These are phyloP conservation scores for Sternarchorhynchus goeldii DNA, from an alignment of 2,797 vertebrate species.

Conservation along the genomic window DNA sequence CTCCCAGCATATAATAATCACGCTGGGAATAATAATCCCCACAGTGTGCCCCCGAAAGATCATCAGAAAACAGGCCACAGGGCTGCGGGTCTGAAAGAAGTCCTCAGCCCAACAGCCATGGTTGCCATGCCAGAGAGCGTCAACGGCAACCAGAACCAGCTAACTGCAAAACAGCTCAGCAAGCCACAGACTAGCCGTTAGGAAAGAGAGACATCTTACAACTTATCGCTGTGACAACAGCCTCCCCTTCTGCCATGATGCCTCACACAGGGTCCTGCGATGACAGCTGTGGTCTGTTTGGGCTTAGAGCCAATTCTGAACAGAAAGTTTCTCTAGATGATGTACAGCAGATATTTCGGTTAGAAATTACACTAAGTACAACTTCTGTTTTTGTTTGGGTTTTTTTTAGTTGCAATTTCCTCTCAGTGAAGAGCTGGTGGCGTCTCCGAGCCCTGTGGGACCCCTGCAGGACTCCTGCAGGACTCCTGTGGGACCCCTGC, in stretches of 20 bases:
- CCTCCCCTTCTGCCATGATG: constrained; percentile 67
- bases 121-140: neutral
- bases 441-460: too few relatives aligned
- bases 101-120: neutral
- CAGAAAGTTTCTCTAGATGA: constrained; percentile 42
- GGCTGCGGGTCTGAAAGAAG: neutral
- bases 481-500: too few relatives aligned
- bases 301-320: constrained; percentile 62
- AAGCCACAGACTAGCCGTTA: constrained; percentile 74
- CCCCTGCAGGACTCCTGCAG: too few relatives aligned
- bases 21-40: neutral
- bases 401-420: constrained; percentile 42
- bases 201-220: constrained; percentile 67
- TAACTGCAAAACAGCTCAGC: constrained; percentile 50
- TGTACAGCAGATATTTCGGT: constrained; percentile 60
- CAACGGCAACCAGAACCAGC: constrained; percentile 56
- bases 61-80: neutral
- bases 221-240: constrained; percentile 72
- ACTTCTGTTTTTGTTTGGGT: constrained; percentile 54
- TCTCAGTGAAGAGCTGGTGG: neutral
- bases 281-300: constrained; percentile 59
- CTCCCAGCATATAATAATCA: neutral
- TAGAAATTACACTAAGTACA: constrained; percentile 63
- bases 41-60: neutral
- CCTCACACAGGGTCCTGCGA: constrained; percentile 58